Percentiles rank a stretch among this genome's conserved stretches.
phyloP scores from a whole-genome alignment of 2,113 vertebrate genomes.

The Aramus guarauna region DNA sequence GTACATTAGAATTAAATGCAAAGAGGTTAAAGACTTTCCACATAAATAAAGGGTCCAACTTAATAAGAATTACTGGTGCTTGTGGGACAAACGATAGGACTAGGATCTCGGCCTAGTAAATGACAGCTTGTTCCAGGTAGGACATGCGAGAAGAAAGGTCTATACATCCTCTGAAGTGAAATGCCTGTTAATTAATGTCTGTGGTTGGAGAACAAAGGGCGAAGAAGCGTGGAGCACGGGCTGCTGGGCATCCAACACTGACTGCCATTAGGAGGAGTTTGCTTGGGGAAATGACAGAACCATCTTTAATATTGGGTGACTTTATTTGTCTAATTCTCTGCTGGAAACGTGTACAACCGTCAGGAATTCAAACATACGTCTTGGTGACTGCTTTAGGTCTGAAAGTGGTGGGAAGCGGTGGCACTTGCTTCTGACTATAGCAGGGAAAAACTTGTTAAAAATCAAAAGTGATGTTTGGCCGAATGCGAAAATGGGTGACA shows the following conservation, averaged over 20 bases:
- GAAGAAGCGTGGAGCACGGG: background rate
- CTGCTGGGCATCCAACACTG: background rate
- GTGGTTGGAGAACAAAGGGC: rapidly evolving
- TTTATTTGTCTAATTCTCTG: background rate
- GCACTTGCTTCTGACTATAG: background rate
- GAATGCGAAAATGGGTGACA: background rate
- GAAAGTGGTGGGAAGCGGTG: background rate
- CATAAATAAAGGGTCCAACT: background rate
- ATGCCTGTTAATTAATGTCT: background rate
- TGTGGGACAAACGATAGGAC: background rate
- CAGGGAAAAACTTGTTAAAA: background rate
- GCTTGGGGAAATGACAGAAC: background rate
- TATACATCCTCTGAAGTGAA: background rate
- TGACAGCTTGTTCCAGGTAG: background rate
- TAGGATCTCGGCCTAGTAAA: background rate
- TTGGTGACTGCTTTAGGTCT: background rate
- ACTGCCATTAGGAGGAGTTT: background rate
- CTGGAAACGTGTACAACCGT: background rate
- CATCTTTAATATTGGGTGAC: background rate
- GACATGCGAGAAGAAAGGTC: background rate
- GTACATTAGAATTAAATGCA: background rate
- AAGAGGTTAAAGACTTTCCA: background rate
- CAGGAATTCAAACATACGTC: background rate
- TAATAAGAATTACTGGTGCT: background rate
- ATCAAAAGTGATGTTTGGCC: background rate